Base-by-base conservation (phyloP, 1,140 invertebrate species). In the Scaptodrosophila lebanonensis region DNA sequence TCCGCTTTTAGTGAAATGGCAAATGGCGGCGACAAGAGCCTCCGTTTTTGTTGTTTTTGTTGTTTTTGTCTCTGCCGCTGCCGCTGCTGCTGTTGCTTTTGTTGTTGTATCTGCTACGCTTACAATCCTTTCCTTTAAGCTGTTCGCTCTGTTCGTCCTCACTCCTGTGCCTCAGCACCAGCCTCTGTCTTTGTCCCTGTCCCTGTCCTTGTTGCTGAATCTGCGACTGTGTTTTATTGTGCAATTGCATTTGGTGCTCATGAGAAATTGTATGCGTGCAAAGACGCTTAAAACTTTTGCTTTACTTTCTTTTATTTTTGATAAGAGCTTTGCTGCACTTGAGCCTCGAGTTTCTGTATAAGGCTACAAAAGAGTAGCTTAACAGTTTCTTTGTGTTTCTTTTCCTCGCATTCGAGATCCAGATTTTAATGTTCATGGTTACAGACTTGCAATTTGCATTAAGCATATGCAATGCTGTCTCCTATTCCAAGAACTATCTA, bases 191-290 rank as follows among this genome's bases (percentile, higher is more conserved):
- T 36, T 9, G 16, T 29, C 32, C n/a, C 35, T 43, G 16, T 17
- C 9, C 35, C 3, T 56, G 2, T n/a, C n/a, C 36, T 35, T 75
- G 22, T 39, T n/a, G 38, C 33, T 38, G 25, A 52, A 33, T 22
- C 8, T 22, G 13, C 39, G 38, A 35, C 32, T 42, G 38, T 71
- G 48, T 67, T 54, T 82, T 82, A 73, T 82, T 79, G 73, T 82
- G 73, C 75, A 79, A 82, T 79, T 79, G 73, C 82, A 82, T 82
- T 82, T 82, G 45, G 54, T 77, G 68, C 73, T 77, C 73, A 77
- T 77, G 73, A 77, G 73, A 79, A 77, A 77, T 68, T 79, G 73
- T 79, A 72, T 79, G 73, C 73, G 68, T 73, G 59, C 64, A 77
- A 77, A 77, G 73, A 79, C 40, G 73, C 73, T 77, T 77, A 77